A percentile compares a stretch with the other conserved stretches of the same genome.
Evolutionary conservation across 2,113 vertebrate species (phyloP).

Genomic region (Guaruba guarouba): DNA sequence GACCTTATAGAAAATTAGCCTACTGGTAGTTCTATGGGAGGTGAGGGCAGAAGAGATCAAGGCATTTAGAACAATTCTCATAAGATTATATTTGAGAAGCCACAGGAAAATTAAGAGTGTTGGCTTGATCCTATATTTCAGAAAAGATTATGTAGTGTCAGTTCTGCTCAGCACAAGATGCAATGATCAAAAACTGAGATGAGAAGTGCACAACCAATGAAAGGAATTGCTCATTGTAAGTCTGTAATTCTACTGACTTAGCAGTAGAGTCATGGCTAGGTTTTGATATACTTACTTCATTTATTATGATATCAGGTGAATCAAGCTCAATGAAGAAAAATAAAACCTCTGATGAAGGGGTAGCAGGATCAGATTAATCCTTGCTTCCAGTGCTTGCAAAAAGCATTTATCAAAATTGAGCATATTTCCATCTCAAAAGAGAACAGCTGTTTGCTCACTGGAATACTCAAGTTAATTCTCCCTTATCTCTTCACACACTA

Average conservation of each 20-base stretch:
- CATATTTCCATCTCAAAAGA: not conserved
- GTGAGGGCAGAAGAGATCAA: not conserved
- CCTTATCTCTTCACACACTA: not conserved
- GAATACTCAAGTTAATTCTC: not conserved
- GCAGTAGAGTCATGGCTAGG: not conserved
- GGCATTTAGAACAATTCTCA: not conserved
- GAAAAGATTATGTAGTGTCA: not conserved
- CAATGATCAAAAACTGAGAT: not conserved
- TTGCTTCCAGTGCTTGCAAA: not conserved
- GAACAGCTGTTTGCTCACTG: not conserved
- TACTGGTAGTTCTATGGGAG: not conserved
- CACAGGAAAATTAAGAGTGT: slow-evolving; percentile 4
- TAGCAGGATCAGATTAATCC: not conserved
- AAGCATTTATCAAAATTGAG: not conserved
- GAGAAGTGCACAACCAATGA: not conserved
- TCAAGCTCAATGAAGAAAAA: not conserved
- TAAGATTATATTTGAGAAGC: slow-evolving; percentile 13
- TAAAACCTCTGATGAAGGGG: not conserved
- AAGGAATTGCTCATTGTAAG: not conserved
- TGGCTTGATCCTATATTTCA: not conserved
- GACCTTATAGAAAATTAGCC: not conserved
- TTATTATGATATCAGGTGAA: not conserved
- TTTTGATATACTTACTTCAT: not conserved
- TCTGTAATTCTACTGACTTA: not conserved
- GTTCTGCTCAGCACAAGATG: not conserved